Evolutionary conservation across 2,113 vertebrate species (phyloP).

Genomic region (Brachirus orientalis): DNA sequence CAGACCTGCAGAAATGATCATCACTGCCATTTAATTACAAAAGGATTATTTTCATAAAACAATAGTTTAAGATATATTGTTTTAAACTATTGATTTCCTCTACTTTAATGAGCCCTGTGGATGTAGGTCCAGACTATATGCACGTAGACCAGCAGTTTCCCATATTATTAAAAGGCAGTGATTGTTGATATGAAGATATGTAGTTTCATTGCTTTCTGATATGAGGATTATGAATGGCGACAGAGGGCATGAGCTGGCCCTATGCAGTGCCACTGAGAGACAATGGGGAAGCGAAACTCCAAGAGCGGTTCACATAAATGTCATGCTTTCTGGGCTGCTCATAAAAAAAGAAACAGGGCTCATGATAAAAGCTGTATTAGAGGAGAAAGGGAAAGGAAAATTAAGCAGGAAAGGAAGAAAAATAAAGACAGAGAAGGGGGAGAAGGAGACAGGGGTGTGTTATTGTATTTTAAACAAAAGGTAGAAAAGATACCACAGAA

Average conservation of each 20-base stretch:
- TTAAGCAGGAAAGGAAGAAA: slow-evolving; percentile 38
- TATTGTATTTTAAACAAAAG: slow-evolving; percentile 67
- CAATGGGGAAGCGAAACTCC: slow-evolving; percentile 55
- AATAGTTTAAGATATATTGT: slow-evolving; percentile 49
- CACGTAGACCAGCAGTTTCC: slow-evolving; percentile 68
- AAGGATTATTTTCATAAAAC: slow-evolving; percentile 52
- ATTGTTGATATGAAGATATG: slow-evolving; percentile 70
- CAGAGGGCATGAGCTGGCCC: slow-evolving; percentile 67
- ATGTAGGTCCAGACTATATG: slow-evolving; percentile 55
- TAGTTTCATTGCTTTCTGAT: slow-evolving; percentile 71
- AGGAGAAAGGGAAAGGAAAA: slow-evolving; percentile 53
- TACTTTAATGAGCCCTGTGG: slow-evolving; percentile 55
- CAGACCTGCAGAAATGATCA: slow-evolving; percentile 24
- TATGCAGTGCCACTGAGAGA: slow-evolving; percentile 50
- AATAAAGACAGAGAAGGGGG: slow-evolving; percentile 4
- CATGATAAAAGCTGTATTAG: slow-evolving; percentile 51
- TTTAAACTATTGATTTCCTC: slow-evolving; percentile 30
- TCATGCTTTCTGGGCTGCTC: slow-evolving; percentile 59
- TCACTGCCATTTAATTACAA: slow-evolving; percentile 10
- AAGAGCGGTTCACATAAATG: slow-evolving; percentile 60
- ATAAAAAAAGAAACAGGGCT: slow-evolving; percentile 52
- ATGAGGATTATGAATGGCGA: slow-evolving; percentile 76
- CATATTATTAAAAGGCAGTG: slow-evolving; percentile 70
- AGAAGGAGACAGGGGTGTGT: slow-evolving; percentile 24
- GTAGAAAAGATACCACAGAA: slow-evolving; percentile 43